A percentile compares a stretch with the other conserved stretches of the same genome.
Conservation (phyloP, 2,113 vertebrate species). For the Leuciscus idus region DNA sequence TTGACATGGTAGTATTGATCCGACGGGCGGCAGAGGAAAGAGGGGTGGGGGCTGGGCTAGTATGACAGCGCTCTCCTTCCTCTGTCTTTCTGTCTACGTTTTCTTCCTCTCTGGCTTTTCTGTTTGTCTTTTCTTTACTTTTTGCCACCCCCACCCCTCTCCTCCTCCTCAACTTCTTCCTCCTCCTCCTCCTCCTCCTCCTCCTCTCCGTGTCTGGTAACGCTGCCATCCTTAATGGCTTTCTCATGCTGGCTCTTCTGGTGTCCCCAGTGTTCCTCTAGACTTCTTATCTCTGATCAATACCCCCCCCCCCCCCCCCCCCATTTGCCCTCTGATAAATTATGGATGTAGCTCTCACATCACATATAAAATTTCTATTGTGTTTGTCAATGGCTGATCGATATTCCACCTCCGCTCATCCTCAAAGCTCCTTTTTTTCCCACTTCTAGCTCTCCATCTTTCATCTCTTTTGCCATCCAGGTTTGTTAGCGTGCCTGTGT, state of each 20-base stretch:
- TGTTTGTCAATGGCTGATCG: constrained; percentile 90
- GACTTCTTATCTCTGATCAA: constrained; percentile 89
- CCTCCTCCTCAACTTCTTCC: constrained; percentile 53
- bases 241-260: constrained; percentile 75
- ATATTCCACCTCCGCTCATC: constrained; percentile 84
- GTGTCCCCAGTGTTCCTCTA: constrained; percentile 68
- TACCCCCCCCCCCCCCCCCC: constrained; percentile 84
- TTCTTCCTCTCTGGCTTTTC: constrained; percentile 11
- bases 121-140: constrained; percentile 37
- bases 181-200: constrained; percentile 54
- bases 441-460: constrained; percentile 48
- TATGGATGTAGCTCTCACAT: constrained; percentile 89
- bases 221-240: constrained; percentile 93
- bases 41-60: constrained; percentile 61
- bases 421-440: constrained; percentile 75
- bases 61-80: constrained; percentile 49
- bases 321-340: constrained; percentile 90
- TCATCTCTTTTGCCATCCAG: constrained; percentile 67
- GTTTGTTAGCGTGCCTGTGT: constrained; percentile 27
- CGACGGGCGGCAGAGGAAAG: constrained; percentile 66
- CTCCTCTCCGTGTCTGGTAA: constrained; percentile 82
- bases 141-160: constrained; percentile 27
- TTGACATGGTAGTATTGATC: constrained; percentile 96
- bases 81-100: constrained; percentile 36
- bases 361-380: constrained; percentile 92